These are phyloP conservation scores for Chrysocyon brachyurus DNA, from an alignment of 2,797 vertebrate species.

Conservation along the genomic window DNA sequence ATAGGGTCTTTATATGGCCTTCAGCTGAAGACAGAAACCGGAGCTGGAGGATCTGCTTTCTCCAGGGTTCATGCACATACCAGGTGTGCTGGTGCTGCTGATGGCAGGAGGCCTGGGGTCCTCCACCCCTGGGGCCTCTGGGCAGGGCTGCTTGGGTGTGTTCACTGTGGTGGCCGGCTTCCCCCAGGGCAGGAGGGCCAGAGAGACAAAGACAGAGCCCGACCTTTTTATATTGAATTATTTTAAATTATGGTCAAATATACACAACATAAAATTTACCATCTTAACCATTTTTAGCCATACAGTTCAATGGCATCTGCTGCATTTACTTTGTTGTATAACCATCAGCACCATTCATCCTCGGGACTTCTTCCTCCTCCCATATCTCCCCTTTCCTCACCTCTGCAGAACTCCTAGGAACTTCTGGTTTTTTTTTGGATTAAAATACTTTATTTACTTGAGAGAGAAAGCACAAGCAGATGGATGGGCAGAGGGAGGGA, in stretches of 20 bases:
- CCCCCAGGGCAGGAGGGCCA: too few species aligned
- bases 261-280: too few species aligned
- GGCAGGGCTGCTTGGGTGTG: background rate
- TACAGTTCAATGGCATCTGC: background rate
- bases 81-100: rapidly evolving
- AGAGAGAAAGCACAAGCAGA: too few species aligned
- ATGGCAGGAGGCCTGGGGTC: rapidly evolving
- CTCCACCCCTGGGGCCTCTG: background rate
- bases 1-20: background rate
- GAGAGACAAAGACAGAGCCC: background rate
- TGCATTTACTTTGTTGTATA: too few species aligned
- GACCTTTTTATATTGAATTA: background rate
- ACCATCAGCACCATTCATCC: background rate
- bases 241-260: background rate
- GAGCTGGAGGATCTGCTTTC: background rate
- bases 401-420: background rate
- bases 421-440: too few species aligned
- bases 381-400: rapidly evolving
- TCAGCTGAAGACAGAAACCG: background rate
- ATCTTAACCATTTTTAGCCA: background rate
- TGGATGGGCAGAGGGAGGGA: too few species aligned
- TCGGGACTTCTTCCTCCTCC: background rate
- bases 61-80: rapidly evolving
- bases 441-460: too few species aligned
- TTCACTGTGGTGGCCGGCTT: rapidly evolving